Evolutionary conservation across 2,888 invertebrate species (phyloP), one percentile per base, ranked within the genome.

Genomic region (Pteria penguin): DNA sequence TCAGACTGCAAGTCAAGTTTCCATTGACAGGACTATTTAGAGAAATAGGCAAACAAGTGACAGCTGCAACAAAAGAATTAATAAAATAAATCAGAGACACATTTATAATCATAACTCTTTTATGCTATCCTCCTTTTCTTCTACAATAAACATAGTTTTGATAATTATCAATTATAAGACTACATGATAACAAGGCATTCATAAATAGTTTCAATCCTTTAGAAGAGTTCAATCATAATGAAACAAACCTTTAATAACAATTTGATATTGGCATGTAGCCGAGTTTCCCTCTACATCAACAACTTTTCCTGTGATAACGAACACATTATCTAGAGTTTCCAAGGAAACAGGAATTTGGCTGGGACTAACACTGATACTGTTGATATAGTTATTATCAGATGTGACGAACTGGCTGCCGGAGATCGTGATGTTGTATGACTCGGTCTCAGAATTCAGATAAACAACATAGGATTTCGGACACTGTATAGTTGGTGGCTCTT

Each of bases 11-110:
- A 3, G 63, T 52, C 29, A 71, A 36, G 11, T 24, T 26, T 14
- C 72, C 74, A 70, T 80, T 75, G 4, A 55, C 4, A 14, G 78
- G 72, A 8, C 61, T 67, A 0, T 8, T 52, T 24, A 80, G 54
- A 1, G 36, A 31, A 26, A 55, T n/a, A 4, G 70, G 65, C 29
- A 63, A 27, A 55, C 80, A 80, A 22, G 45, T 18, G 3, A 22
- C 66, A n/a, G 32, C 79, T 79, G 75, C 27, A 67, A n/a, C n/a
- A n/a, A n/a, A n/a, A n/a, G n/a, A n/a, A n/a, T n/a, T n/a, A n/a
- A n/a, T n/a, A n/a, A n/a, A n/a, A n/a, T n/a, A n/a, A n/a, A n/a
- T n/a, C n/a, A n/a, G n/a, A n/a, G n/a, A n/a, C n/a, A n/a, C n/a
- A n/a, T n/a, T n/a, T n/a, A n/a, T n/a, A n/a, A n/a, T n/a, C n/a